phyloP scores from a whole-genome alignment of 2,888 invertebrate species.

The Drosophila percnosoma region DNA sequence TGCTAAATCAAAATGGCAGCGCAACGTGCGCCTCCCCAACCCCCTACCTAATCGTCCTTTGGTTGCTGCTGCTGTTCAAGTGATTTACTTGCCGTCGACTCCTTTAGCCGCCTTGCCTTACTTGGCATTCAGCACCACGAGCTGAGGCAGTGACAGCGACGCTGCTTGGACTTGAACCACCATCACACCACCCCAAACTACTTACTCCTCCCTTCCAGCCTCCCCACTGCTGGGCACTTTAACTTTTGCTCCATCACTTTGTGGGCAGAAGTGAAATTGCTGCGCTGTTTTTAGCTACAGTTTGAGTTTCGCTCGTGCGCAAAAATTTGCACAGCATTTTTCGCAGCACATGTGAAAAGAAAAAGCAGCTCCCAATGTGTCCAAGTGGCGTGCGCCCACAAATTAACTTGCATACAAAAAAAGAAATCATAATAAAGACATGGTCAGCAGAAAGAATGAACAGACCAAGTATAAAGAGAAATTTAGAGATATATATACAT shows the following conservation, averaged over 20 bases:
- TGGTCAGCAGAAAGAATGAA: conserved; percentile 71
- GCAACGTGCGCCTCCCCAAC: conserved; percentile 35
- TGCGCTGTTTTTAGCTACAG: conserved; percentile 48
- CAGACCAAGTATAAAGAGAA: neutral
- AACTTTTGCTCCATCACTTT: conserved; percentile 49
- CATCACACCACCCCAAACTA: neutral
- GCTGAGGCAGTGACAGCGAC: conserved; percentile 12
- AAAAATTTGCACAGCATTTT: conserved; percentile 70
- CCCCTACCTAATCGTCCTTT: neutral
- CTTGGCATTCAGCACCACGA: conserved; percentile 75
- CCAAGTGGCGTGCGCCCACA: conserved; percentile 66
- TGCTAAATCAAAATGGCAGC: conserved; percentile 79
- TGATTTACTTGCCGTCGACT: conserved; percentile 74
- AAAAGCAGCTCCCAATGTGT: conserved; percentile 5
- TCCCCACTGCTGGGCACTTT: conserved; percentile 38
- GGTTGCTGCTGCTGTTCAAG: conserved; percentile 62
- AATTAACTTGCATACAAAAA: conserved; percentile 62
- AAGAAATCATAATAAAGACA: conserved; percentile 71
- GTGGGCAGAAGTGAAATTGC: conserved; percentile 62
- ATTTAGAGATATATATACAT: neutral
- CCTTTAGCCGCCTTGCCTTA: conserved; percentile 62
- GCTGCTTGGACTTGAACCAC: neutral
- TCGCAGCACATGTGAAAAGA: conserved; percentile 43
- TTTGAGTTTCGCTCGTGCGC: conserved; percentile 69
- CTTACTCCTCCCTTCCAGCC: neutral